These are phyloP conservation scores for Mamestra configurata DNA, from an alignment of 1,140 invertebrate genomes.

Conservation along the genomic window DNA sequence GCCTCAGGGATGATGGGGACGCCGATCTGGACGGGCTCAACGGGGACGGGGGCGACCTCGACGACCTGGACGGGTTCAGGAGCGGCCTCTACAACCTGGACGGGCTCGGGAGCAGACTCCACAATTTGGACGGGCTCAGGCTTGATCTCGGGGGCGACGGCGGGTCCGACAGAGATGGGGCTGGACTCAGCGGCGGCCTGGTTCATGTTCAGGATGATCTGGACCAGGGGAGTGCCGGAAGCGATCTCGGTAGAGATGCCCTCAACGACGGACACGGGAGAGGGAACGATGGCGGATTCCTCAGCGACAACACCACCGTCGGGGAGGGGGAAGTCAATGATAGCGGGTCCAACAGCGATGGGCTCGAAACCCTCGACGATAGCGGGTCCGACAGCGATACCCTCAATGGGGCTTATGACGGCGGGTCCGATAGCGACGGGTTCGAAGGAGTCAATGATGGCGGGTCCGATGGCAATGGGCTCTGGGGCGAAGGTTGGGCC, in stretches of 20 bases:
- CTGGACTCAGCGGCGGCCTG: slow-evolving; percentile 36
- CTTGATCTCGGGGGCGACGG: slow-evolving; percentile 14
- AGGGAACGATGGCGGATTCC: slow-evolving; percentile 47
- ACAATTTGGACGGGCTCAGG: slow-evolving; percentile 46
- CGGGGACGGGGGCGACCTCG: slow-evolving; percentile 31
- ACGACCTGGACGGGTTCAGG: slow-evolving; percentile 48
- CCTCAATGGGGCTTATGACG: slow-evolving; percentile 24
- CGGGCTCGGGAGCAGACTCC: neutral
- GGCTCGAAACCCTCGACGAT: slow-evolving; percentile 43
- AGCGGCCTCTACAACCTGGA: slow-evolving; percentile 26
- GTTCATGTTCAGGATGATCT: slow-evolving; percentile 76
- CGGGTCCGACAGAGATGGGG: slow-evolving; percentile 48
- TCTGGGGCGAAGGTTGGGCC: slow-evolving; percentile 53
- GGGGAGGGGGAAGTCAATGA: slow-evolving; percentile 44
- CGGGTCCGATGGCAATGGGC: slow-evolving; percentile 53
- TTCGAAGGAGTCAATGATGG: slow-evolving; percentile 51
- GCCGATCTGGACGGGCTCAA: slow-evolving; percentile 52
- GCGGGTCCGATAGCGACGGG: slow-evolving; percentile 55
- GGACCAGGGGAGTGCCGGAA: slow-evolving; percentile 67
- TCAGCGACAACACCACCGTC: slow-evolving; percentile 41
- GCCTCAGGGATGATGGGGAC: slow-evolving; percentile 61
- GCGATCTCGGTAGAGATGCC: slow-evolving; percentile 43
- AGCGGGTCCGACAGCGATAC: slow-evolving; percentile 55
- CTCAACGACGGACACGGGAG: slow-evolving; percentile 48
- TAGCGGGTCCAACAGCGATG: slow-evolving; percentile 44